Conservation (phyloP, 2,113 vertebrate species). For the Elachura formosa region DNA sequence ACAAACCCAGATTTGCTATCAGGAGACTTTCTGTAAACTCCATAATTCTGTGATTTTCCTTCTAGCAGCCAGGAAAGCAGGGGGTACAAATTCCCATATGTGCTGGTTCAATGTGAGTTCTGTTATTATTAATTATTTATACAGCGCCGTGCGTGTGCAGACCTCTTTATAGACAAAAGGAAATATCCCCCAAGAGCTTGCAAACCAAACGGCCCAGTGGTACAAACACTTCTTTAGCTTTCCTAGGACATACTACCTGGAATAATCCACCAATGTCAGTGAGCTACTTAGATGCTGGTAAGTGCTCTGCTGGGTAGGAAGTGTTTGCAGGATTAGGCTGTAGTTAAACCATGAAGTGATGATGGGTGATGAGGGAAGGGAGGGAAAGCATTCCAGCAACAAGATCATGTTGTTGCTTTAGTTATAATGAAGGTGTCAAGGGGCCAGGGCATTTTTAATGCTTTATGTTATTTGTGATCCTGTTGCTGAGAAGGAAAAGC, state of each 20-base stretch:
- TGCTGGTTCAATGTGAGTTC: background rate
- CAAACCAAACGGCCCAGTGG: background rate
- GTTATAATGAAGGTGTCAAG: background rate
- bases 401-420: background rate
- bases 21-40: slow-evolving; percentile 1
- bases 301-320: slow-evolving; percentile 38
- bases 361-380: background rate
- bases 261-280: background rate
- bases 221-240: slow-evolving; percentile 24
- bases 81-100: background rate
- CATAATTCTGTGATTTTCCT: background rate
- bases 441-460: slow-evolving; percentile 7
- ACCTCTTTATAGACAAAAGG: slow-evolving; percentile 34
- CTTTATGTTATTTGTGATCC: background rate
- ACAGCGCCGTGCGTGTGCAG: background rate
- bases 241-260: background rate
- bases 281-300: background rate
- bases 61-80: background rate
- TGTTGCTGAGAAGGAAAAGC: background rate
- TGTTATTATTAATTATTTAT: slow-evolving; percentile 58
- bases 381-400: background rate
- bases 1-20: background rate
- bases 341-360: slow-evolving; percentile 3
- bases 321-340: slow-evolving; percentile 25
- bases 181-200: slow-evolving; percentile 43